These are phyloP conservation scores for Falco rusticolus DNA, from an alignment of 2,797 vertebrate genomes.

Conservation along the genomic window DNA sequence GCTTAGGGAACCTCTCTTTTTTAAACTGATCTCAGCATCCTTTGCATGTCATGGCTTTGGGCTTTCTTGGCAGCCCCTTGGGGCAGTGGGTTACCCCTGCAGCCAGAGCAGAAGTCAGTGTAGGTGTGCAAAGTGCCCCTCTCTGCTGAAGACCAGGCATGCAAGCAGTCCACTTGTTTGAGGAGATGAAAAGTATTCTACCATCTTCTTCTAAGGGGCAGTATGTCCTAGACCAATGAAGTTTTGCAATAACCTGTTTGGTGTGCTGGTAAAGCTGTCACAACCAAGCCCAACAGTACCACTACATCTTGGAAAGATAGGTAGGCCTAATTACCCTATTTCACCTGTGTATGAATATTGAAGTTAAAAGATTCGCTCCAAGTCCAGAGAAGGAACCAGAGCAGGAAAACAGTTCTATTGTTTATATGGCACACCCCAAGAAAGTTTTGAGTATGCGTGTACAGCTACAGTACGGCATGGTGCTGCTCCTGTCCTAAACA, in stretches of 20 bases:
- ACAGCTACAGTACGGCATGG: neutral
- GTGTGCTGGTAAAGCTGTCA: neutral
- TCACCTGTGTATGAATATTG: neutral
- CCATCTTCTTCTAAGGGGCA: neutral
- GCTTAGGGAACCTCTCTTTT: neutral
- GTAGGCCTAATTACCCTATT: accelerated
- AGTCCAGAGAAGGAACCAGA: neutral
- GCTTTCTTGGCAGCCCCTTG: neutral
- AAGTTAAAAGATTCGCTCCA: neutral
- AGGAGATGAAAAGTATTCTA: neutral
- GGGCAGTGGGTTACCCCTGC: neutral
- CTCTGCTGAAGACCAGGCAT: neutral
- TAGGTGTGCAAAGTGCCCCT: neutral
- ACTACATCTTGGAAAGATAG: neutral
- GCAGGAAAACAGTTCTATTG: neutral
- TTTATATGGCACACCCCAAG: neutral
- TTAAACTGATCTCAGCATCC: neutral
- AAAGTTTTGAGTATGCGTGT: neutral
- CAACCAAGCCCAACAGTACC: neutral
- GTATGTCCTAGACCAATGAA: neutral
- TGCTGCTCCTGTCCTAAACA: neutral
- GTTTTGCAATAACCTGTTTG: neutral
- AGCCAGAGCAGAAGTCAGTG: neutral
- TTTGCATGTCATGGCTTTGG: neutral
- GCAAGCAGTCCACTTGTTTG: neutral